Percentiles rank a stretch among this genome's conserved stretches.
phyloP scores from a whole-genome alignment of 2,113 vertebrate genomes.

The Anolis sagrei region DNA sequence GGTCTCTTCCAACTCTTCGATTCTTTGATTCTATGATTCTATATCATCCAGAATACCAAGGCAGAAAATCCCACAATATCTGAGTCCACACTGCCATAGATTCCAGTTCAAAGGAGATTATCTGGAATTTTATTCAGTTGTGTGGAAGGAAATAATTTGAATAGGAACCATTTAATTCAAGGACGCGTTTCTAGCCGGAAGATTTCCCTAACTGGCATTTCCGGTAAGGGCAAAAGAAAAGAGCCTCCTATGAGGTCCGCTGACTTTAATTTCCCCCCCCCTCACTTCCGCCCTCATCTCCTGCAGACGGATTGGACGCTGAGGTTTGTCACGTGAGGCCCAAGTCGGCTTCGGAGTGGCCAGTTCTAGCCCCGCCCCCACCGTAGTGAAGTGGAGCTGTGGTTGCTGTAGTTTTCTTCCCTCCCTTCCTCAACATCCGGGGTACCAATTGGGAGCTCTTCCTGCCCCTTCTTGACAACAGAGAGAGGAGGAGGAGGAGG shows the following conservation, averaged over 20 bases:
- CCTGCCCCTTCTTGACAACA: neutral
- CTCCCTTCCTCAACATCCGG: constrained; percentile 10
- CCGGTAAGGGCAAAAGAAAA: constrained; percentile 22
- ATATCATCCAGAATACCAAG: no score
- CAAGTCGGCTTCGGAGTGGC: neutral
- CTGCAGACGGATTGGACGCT: neutral
- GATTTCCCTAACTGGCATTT: neutral
- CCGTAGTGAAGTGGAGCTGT: no score
- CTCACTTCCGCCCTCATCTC: neutral
- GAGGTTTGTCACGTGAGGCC: neutral
- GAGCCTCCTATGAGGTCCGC: no score
- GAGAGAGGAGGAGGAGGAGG: neutral
- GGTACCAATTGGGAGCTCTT: neutral
- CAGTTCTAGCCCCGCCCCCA: neutral
- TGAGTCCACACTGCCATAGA: no score
- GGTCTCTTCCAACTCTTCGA: no score
- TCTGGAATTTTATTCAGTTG: no score
- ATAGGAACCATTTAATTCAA: neutral
- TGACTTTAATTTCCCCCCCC: neutral
- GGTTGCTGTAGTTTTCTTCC: no score
- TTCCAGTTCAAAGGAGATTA: no score
- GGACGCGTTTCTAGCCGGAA: neutral
- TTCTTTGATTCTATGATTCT: no score
- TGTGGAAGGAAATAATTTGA: neutral
- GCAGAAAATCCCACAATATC: no score